Conservation (phyloP, 2,113 vertebrate genomes). For the Saccopteryx bilineata region DNA sequence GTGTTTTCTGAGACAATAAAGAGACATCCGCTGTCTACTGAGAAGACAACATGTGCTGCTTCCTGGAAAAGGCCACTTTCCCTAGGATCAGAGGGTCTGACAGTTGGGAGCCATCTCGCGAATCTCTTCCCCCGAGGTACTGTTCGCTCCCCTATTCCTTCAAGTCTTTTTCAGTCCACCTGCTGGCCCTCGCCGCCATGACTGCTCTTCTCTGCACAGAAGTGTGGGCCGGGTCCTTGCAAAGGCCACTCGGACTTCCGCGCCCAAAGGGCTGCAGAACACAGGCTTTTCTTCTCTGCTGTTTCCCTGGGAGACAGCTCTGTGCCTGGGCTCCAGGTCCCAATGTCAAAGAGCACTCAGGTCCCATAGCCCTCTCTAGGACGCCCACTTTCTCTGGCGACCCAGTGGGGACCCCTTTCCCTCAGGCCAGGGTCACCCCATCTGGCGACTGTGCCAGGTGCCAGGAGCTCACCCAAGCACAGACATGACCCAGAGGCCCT, state of each 20-base stretch:
- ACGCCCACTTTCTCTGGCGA: not conserved
- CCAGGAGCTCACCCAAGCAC: fast-evolving
- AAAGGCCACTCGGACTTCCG: not conserved
- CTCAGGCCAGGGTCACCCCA: not conserved
- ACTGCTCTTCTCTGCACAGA: not conserved
- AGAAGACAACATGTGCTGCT: not conserved
- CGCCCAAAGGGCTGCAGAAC: not conserved
- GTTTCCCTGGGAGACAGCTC: fast-evolving
- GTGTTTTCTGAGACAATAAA: not conserved
- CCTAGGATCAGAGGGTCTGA: not conserved
- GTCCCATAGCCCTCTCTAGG: not conserved
- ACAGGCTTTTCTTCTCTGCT: fast-evolving
- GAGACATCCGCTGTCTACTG: not conserved
- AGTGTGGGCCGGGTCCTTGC: not conserved
- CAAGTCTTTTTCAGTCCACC: not conserved
- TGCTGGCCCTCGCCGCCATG: not conserved
- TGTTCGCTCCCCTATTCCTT: not conserved
- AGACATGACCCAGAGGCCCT: not conserved
- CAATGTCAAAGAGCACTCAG: not conserved
- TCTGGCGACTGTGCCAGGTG: not conserved
- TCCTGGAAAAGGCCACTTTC: not conserved
- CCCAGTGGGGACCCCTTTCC: not conserved
- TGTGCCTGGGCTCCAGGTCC: not conserved
- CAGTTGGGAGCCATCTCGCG: not conserved
- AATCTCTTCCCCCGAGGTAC: not conserved